Evolutionary conservation across 2,113 vertebrate species (phyloP), one percentile per base, ranked within the genome.

Genomic region (Hassar affinis): DNA sequence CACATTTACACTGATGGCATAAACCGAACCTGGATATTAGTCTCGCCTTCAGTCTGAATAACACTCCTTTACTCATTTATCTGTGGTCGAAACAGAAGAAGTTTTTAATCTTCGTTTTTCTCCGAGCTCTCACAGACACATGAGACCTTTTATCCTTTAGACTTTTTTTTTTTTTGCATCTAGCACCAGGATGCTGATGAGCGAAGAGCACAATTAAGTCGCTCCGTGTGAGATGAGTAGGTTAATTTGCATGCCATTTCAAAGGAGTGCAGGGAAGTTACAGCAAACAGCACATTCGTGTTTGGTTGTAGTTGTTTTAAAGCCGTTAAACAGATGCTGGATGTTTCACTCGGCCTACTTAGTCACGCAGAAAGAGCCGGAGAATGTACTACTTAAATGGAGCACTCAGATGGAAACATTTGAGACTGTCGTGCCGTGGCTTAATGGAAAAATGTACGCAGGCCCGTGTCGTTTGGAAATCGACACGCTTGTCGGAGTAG

Each of bases 11-110:
- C 76, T 45, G 33, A 59, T 12, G 4, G 17, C 33, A 27, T 59
- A 88, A 90, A 92, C 88, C 87, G 90, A 85, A 88, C 85, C 80
- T 83, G 80, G 82, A 80, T 54, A 86, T 66, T 85, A 25, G 61
- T 78, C 22, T 59, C 59, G 54, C 22, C 11, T 59, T 59, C 42
- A n/a, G 20, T 42, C 33, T 57, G 52, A 57, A n/a, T 42, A 57
- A 42, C 2, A 0, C 20, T n/a, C 6, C 15, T 25, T 81, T 79
- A 42, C 38, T 38, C 9, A 25, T 35, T 25, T 49, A 38, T 38
- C 20, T 14, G 33, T 15, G 22, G 33, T 57, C 38, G 47, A 77
- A 75, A 75, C 25, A 15, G n/a, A 56, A 38, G 52, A 35, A 25
- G 12, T 52, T 68, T n/a, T n/a, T 47, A 2, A 15, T 5, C 33